A percentile compares a stretch with the other conserved stretches of the same genome.
phyloP scores from a whole-genome alignment of 2,113 vertebrate species.

The Halichoeres trimaculatus region DNA sequence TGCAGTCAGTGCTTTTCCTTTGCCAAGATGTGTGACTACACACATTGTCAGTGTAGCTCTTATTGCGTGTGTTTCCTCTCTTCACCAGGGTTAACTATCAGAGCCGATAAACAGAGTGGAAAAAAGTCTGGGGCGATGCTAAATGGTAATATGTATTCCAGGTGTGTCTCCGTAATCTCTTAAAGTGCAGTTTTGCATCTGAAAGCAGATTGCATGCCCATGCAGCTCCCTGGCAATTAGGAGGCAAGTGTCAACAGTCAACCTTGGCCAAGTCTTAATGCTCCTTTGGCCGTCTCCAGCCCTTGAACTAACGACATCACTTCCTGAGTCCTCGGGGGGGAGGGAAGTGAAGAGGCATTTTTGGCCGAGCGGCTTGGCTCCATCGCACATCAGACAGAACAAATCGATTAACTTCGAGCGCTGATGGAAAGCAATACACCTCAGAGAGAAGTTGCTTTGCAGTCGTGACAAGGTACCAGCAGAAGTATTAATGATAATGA shows the following conservation, averaged over 20 bases:
- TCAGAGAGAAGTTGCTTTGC: slow-evolving; percentile 18
- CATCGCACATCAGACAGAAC: slow-evolving; percentile 20
- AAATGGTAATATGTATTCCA: slow-evolving; percentile 70
- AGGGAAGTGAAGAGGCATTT: slow-evolving; percentile 7
- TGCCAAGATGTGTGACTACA: slow-evolving; percentile 15
- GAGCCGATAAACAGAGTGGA: slow-evolving; percentile 45
- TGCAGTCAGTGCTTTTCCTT: slow-evolving; percentile 4
- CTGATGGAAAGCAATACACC: slow-evolving; percentile 20
- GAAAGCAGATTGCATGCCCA: slow-evolving; percentile 65
- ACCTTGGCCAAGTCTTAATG: slow-evolving; percentile 74
- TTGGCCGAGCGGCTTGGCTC: slow-evolving; percentile 19
- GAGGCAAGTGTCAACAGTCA: slow-evolving; percentile 68
- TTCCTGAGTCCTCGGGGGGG: slow-evolving; percentile 30
- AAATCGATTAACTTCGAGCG: slow-evolving; percentile 51
- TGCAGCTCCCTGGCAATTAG: slow-evolving; percentile 67
- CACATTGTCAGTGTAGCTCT: neutral
- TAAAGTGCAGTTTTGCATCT: slow-evolving; percentile 77
- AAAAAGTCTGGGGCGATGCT: slow-evolving; percentile 49
- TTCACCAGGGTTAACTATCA: slow-evolving; percentile 32
- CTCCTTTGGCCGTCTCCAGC: slow-evolving; percentile 60
- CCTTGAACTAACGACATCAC: slow-evolving; percentile 59
- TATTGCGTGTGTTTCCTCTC: neutral
- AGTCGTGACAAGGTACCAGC: neutral
- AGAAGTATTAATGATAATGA: slow-evolving; percentile 20
- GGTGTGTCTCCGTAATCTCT: slow-evolving; percentile 74